phyloP scores from a whole-genome alignment of 1,140 invertebrate species.

The Polypedilum vanderplanki region DNA sequence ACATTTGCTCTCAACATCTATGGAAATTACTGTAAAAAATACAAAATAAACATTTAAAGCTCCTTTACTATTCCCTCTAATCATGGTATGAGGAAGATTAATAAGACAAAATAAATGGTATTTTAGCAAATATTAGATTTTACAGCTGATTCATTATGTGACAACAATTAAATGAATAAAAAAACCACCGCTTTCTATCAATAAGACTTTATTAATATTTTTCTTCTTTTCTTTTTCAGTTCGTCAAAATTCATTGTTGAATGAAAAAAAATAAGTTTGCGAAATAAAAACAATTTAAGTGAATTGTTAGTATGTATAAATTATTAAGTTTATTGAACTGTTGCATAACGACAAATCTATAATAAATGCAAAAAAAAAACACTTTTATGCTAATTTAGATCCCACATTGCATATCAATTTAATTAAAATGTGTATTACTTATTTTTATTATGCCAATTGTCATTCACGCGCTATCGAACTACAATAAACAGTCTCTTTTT shows the following conservation, averaged over 20 bases:
- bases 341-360: no score
- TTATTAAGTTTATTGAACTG: no score
- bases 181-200: conserved; percentile 25
- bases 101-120: background rate
- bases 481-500: no score
- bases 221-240: no score
- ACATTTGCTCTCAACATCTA: no score
- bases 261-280: no score
- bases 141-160: background rate
- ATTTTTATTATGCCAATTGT: background rate
- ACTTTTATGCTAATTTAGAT: background rate
- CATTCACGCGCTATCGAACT: background rate
- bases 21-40: no score
- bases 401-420: background rate
- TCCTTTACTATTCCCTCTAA: no score
- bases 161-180: conserved; percentile 3
- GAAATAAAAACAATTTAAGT: no score
- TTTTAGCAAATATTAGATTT: conserved; percentile 11
- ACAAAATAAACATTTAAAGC: no score
- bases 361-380: background rate
- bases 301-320: no score
- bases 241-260: no score
- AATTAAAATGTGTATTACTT: background rate
- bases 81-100: background rate
- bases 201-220: background rate